phyloP scores from a whole-genome alignment of 2,797 vertebrate genomes.

The Hypotaenidia philippensis region DNA sequence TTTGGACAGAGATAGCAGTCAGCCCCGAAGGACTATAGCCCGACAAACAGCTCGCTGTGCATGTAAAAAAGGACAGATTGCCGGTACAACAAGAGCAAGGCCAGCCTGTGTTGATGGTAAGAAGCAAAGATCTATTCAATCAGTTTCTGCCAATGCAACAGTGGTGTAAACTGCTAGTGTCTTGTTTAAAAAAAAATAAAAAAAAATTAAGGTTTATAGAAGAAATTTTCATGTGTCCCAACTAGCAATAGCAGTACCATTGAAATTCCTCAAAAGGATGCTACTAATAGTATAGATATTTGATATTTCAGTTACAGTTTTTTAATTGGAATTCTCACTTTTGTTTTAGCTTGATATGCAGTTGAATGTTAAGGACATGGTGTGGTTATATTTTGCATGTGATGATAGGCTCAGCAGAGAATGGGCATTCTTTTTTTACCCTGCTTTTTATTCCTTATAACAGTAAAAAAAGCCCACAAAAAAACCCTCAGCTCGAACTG shows the following conservation, averaged over 20 bases:
- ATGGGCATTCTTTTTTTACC: not conserved
- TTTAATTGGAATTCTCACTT: not conserved
- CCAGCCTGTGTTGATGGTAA: constrained; percentile 98
- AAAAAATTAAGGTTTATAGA: not conserved
- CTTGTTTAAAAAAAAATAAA: not conserved
- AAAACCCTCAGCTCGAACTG: not conserved
- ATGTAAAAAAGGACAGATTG: constrained; percentile 98
- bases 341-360: not conserved
- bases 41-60: constrained; percentile 98
- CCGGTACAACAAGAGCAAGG: constrained; percentile 96
- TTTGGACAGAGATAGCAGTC: constrained; percentile 98
- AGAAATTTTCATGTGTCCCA: not conserved
- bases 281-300: not conserved
- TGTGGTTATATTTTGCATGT: not conserved
- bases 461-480: not conserved
- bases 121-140: constrained; percentile 61
- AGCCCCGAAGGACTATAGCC: constrained; percentile 97
- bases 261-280: not conserved
- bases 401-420: not conserved
- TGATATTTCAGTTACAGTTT: not conserved
- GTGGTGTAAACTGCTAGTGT: not conserved
- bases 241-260: not conserved
- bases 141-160: constrained; percentile 11
- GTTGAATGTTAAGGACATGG: not conserved
- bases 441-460: not conserved